phyloP scores from a whole-genome alignment of 2,888 invertebrate genomes.

The Diogma glabrata region DNA sequence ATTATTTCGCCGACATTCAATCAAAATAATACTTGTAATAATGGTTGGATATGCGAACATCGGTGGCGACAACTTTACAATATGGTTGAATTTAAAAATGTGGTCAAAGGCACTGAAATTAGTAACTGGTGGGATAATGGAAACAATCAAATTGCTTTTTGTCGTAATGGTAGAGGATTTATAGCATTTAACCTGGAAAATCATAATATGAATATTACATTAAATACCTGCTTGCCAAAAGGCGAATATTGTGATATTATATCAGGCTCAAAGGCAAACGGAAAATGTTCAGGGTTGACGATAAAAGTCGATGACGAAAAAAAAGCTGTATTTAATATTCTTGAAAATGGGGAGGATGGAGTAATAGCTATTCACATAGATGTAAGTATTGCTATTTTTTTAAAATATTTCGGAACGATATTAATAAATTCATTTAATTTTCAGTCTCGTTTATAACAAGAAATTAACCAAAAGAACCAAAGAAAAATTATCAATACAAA shows the following conservation, averaged over 20 bases:
- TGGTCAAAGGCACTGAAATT: slow-evolving; percentile 41
- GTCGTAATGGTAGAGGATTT: slow-evolving; percentile 56
- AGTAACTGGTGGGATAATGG: slow-evolving; percentile 63
- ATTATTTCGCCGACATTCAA: slow-evolving; percentile 10
- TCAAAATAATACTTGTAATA: neutral
- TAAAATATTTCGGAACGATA: neutral
- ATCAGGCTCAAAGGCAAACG: slow-evolving; percentile 42
- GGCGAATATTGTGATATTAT: slow-evolving; percentile 74
- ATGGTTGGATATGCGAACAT: slow-evolving; percentile 59
- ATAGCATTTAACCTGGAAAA: slow-evolving; percentile 54
- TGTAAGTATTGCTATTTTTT: too few species aligned
- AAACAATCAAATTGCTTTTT: slow-evolving; percentile 65
- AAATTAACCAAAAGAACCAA: neutral
- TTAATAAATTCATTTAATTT: neutral
- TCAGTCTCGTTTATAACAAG: neutral
- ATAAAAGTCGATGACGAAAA: slow-evolving; percentile 31
- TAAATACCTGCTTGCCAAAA: slow-evolving; percentile 50
- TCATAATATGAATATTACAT: neutral
- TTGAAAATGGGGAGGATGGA: slow-evolving; percentile 43
- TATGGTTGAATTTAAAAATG: slow-evolving; percentile 60
- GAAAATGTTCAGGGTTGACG: slow-evolving; percentile 49
- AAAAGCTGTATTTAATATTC: slow-evolving; percentile 3
- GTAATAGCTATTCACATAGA: slow-evolving; percentile 48
- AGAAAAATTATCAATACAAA: neutral
- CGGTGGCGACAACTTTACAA: slow-evolving; percentile 61